These are phyloP conservation scores for Gari tellinella DNA, from an alignment of 2,888 invertebrate genomes.

Conservation along the genomic window DNA sequence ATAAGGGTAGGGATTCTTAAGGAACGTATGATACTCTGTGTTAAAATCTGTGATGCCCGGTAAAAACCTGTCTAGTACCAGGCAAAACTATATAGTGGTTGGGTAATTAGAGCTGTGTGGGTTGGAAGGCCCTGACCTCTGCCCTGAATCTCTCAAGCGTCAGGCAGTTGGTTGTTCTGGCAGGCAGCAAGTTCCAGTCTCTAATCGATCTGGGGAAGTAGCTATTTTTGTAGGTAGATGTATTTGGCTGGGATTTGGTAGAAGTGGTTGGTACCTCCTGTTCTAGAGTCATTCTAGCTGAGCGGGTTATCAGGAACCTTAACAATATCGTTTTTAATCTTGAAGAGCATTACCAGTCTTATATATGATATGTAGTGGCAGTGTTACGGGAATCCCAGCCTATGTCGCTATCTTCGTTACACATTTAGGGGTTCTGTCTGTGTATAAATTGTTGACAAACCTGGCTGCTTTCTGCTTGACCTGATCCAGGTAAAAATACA, in stretches of 20 bases:
- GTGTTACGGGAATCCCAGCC: slow-evolving; percentile 14
- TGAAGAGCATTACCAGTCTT: slow-evolving; percentile 23
- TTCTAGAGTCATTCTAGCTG: not conserved
- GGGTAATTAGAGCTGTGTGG: too few relatives aligned
- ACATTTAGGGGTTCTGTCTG: slow-evolving; percentile 12
- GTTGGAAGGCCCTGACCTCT: not conserved
- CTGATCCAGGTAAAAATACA: slow-evolving; percentile 16
- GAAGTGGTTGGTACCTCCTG: slow-evolving; percentile 3
- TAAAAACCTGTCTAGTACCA: too few relatives aligned
- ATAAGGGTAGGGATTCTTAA: too few relatives aligned
- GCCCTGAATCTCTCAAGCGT: slow-evolving; percentile 1
- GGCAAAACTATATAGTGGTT: too few relatives aligned
- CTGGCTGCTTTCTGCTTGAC: slow-evolving; percentile 6
- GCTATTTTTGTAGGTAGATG: slow-evolving; percentile 10
- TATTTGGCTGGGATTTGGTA: not conserved
- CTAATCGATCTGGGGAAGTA: slow-evolving; percentile 14
- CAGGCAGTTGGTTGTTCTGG: not conserved
- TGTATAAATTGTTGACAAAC: slow-evolving; percentile 17
- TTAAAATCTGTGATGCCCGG: too few relatives aligned
- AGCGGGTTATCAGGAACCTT: not conserved
- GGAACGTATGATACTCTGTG: too few relatives aligned
- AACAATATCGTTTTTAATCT: not conserved
- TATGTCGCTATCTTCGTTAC: slow-evolving; percentile 7
- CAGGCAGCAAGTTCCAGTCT: slow-evolving; percentile 20
- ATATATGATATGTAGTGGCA: slow-evolving; percentile 2